A percentile compares a stretch with the other conserved stretches of the same genome.
These are phyloP conservation scores for Diploscapter pachys DNA, from an alignment of 1,140 invertebrate species.

Conservation along the genomic window DNA sequence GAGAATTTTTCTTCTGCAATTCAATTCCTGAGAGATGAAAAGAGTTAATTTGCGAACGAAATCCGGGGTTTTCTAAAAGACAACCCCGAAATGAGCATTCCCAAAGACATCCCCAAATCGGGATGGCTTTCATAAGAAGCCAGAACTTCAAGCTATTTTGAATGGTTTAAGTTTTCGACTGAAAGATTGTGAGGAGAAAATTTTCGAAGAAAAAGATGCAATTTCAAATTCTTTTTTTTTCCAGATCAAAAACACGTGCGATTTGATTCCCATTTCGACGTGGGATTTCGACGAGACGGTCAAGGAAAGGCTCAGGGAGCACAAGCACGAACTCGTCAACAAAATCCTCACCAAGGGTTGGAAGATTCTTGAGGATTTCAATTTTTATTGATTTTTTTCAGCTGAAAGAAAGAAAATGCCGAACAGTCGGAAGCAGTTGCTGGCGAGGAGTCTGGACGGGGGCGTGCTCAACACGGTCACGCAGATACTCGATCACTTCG, in stretches of 20 bases:
- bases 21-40: too few relatives aligned
- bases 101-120: conserved; percentile 4
- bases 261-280: conserved; percentile 22
- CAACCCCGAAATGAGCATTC: background rate
- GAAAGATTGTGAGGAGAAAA: background rate
- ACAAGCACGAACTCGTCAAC: conserved; percentile 25
- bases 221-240: background rate
- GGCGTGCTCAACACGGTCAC: too few relatives aligned
- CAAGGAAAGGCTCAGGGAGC: conserved; percentile 12
- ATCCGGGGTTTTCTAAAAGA: background rate
- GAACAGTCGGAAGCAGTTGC: too few relatives aligned
- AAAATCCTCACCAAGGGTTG: conserved; percentile 23
- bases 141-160: background rate
- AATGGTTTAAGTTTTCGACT: background rate
- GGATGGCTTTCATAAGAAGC: background rate
- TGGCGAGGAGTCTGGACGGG: too few relatives aligned
- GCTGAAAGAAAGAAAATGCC: too few relatives aligned
- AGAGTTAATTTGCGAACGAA: too few relatives aligned
- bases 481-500: too few relatives aligned
- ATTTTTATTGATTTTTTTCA: too few relatives aligned
- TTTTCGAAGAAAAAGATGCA: background rate
- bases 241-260: background rate
- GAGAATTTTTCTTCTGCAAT: too few relatives aligned
- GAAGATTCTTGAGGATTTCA: too few relatives aligned
- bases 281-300: conserved; percentile 31